Percentiles rank a stretch among this genome's conserved stretches.
Conservation (phyloP, 2,113 vertebrate species). For the Thinocorus orbignyianus region DNA sequence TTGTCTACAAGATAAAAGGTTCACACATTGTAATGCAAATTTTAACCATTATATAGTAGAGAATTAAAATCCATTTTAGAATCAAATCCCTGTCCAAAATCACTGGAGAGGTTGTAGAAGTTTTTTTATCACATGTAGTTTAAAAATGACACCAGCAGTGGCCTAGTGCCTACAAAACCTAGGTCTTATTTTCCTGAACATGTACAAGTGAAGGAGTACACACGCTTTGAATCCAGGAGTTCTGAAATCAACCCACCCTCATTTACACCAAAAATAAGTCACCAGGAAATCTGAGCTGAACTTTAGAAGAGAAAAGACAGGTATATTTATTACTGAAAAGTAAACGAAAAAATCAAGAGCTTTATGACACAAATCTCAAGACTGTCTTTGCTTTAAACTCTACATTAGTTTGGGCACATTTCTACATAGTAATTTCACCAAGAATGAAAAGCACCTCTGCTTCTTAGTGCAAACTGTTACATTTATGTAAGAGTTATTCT, state of each 20-base stretch:
- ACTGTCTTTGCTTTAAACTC: not conserved
- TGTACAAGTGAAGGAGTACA: fast-evolving
- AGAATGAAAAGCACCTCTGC: not conserved
- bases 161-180: not conserved
- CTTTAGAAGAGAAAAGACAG: not conserved
- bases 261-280: not conserved
- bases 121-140: not conserved
- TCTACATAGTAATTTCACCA: not conserved
- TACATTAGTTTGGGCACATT: not conserved
- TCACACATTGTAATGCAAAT: not conserved
- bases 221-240: not conserved
- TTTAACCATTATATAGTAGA: not conserved
- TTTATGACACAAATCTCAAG: not conserved
- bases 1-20: not conserved
- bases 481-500: not conserved
- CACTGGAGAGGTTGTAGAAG: not conserved
- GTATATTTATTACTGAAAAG: not conserved
- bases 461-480: not conserved
- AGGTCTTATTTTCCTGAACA: not conserved
- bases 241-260: not conserved
- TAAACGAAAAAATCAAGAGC: not conserved
- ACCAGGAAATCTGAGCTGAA: not conserved
- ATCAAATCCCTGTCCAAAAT: not conserved
- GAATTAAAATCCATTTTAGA: not conserved
- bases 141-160: not conserved